Evolutionary conservation across 2,113 vertebrate genomes (phyloP).

Genomic region (Mesembrinibis cayennensis): DNA sequence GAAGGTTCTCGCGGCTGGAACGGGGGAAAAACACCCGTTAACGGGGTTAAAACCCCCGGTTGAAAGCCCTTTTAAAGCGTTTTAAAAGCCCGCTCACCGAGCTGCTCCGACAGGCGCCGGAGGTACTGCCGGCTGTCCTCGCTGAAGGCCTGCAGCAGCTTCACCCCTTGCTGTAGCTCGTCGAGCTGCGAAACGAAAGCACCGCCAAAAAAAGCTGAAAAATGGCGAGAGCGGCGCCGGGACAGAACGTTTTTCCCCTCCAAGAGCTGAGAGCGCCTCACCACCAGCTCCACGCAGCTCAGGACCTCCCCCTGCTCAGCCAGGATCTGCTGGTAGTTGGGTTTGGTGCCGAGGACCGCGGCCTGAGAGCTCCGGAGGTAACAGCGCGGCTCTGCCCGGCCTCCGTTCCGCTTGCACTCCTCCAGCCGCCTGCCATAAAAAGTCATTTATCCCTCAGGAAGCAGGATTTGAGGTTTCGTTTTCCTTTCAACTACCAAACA

Average conservation of each 20-base stretch:
- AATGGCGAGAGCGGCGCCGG: too few relatives aligned
- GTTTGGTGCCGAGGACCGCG: conserved; percentile 60
- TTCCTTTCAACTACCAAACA: too few relatives aligned
- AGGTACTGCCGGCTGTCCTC: conserved; percentile 55
- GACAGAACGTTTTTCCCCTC: accelerated
- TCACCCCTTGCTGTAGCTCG: conserved; percentile 59
- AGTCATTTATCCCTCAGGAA: too few relatives aligned
- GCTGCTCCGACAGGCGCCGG: conserved; percentile 58
- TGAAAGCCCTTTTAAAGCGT: too few relatives aligned
- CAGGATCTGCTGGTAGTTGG: conserved; percentile 69
- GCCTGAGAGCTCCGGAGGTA: conserved; percentile 58
- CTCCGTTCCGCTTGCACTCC: neutral
- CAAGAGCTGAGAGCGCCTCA: neutral
- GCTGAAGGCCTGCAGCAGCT: conserved; percentile 54
- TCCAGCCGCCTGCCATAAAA: conserved; percentile 45
- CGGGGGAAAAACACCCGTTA: accelerated
- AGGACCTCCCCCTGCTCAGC: conserved; percentile 52
- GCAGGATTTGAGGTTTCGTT: neutral
- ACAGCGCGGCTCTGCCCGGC: neutral
- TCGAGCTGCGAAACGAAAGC: conserved; percentile 49
- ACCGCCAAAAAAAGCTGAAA: too few relatives aligned
- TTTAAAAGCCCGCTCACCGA: conserved; percentile 49
- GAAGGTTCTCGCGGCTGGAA: conserved; percentile 20
- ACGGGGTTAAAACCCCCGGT: neutral
- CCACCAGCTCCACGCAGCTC: conserved; percentile 66